Evolutionary conservation across 1,140 invertebrate genomes (phyloP).

Genomic region (Aphis gossypii): DNA sequence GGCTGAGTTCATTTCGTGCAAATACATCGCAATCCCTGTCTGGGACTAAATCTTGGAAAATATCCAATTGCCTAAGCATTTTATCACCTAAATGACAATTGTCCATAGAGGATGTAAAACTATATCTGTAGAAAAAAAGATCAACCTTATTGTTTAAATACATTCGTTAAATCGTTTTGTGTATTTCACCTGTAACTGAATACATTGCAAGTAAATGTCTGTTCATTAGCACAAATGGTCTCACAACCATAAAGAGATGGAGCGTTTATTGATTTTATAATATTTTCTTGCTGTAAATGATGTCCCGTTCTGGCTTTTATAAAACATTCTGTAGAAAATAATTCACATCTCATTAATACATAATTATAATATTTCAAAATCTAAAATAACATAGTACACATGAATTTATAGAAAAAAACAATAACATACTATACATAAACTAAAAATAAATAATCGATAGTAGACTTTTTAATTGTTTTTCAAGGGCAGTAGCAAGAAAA

Average conservation of each 20-base stretch:
- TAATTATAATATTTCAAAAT: not conserved
- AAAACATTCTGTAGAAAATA: constrained; percentile 73
- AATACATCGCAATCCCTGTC: constrained; percentile 82
- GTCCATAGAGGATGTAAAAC: constrained; percentile 65
- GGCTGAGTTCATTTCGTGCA: constrained; percentile 69
- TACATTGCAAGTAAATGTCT: constrained; percentile 74
- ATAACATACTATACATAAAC: no score
- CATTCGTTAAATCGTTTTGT: not conserved
- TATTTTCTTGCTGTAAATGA: constrained; percentile 71
- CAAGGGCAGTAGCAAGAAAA: no score
- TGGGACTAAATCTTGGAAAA: constrained; percentile 76
- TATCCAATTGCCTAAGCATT: constrained; percentile 72
- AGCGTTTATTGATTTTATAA: constrained; percentile 72
- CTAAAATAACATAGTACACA: no score
- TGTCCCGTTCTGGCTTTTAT: constrained; percentile 76
- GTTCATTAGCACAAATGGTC: constrained; percentile 74
- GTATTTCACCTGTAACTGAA: constrained; percentile 75
- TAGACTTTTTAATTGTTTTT: no score
- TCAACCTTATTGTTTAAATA: not conserved
- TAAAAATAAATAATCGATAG: no score
- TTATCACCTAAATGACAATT: constrained; percentile 79
- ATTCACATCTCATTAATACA: not conserved
- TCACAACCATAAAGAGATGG: constrained; percentile 78
- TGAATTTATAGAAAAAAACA: not conserved
- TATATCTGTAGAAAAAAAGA: constrained; percentile 64